Percentiles rank a stretch among this genome's conserved stretches.
phyloP scores from a whole-genome alignment of 2,797 vertebrate species.

The Sebastes miniatus region DNA sequence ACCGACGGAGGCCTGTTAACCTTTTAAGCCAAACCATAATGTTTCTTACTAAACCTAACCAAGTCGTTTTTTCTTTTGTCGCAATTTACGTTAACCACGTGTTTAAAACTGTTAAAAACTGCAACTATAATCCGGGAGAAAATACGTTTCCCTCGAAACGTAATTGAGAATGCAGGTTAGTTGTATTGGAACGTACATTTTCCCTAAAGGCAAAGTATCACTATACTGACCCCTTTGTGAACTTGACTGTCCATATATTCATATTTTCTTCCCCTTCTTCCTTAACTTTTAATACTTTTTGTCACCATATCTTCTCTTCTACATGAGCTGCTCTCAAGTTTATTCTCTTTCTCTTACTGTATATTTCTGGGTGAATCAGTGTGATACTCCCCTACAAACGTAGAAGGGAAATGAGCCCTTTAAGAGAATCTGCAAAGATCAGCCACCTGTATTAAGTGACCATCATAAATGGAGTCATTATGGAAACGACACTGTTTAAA shows the following conservation, averaged over 20 bases:
- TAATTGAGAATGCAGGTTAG: too few species aligned
- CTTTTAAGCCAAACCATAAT: too few species aligned
- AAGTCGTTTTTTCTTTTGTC: too few species aligned
- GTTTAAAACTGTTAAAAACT: too few species aligned
- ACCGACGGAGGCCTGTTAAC: too few species aligned
- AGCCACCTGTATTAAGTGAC: constrained; percentile 13
- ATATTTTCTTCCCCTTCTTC: not conserved
- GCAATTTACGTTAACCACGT: too few species aligned
- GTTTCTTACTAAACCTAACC: too few species aligned
- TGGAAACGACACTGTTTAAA: constrained; percentile 5
- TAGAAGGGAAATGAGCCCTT: constrained; percentile 6
- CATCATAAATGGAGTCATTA: constrained; percentile 10
- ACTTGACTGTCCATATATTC: not conserved
- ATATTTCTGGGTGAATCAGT: not conserved
- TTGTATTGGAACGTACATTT: too few species aligned
- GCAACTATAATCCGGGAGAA: too few species aligned
- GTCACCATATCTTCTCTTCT: not conserved
- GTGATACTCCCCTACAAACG: not conserved
- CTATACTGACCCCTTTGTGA: not conserved
- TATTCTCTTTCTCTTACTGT: not conserved
- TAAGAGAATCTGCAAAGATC: not conserved
- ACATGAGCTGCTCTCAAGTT: not conserved
- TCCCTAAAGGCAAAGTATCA: not conserved
- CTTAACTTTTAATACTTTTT: not conserved
- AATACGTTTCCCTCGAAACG: too few species aligned